Conservation (phyloP, 2,113 vertebrate species). For the Chaenogobius annularis region DNA sequence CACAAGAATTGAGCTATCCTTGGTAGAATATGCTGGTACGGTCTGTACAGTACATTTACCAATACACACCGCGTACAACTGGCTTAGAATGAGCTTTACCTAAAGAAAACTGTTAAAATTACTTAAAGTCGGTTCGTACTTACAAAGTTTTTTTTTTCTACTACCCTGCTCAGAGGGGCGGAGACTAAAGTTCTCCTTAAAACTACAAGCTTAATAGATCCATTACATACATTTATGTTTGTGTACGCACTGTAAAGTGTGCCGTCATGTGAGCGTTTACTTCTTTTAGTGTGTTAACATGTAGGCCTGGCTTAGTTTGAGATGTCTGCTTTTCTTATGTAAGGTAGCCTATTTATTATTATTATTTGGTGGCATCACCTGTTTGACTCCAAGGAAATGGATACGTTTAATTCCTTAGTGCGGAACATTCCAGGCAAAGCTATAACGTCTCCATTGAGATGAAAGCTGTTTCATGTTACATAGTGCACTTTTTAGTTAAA, state of each 20-base stretch:
- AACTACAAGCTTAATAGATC: background rate
- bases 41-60: background rate
- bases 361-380: no score
- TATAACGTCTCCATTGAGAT: no score
- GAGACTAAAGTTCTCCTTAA: slow-evolving; percentile 59
- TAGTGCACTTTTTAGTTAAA: no score
- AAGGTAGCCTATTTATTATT: no score
- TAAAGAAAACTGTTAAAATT: slow-evolving; percentile 42
- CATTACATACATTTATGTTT: background rate
- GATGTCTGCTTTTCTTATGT: no score
- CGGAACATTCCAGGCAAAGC: no score
- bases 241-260: background rate
- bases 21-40: background rate
- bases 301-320: no score
- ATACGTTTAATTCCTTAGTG: no score
- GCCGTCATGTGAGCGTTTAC: no score
- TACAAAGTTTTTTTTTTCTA: slow-evolving; percentile 80
- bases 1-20: slow-evolving; percentile 4
- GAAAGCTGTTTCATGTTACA: no score
- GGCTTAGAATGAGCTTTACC: slow-evolving; percentile 7
- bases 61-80: slow-evolving; percentile 36
- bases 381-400: no score
- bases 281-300: no score
- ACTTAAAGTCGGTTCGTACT: slow-evolving; percentile 62
- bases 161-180: slow-evolving; percentile 67